Base-by-base conservation (phyloP, 2,888 invertebrate genomes). In the Cephus pulcher region DNA sequence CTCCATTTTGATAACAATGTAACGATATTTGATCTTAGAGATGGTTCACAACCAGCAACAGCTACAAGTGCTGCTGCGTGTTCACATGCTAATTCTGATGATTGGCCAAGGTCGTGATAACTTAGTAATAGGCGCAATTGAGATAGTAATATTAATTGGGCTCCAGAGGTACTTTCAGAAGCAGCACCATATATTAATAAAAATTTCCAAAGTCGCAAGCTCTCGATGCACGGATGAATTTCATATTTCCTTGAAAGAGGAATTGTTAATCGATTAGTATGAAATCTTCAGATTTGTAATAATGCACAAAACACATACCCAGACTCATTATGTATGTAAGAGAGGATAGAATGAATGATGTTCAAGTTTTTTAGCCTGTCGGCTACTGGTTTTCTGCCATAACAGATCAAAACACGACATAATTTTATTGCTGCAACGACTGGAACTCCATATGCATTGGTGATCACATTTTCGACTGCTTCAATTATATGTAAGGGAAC, bases 371-470 rank as follows among this genome's bases (percentile, higher is more conserved):
- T 79, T 23, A 90, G 81, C 82, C 82, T 87, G 12, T 86, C 84
- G 83, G 86, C 83, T 75, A 89, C 80, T 82, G 89, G 85, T 81
- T 80, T 88, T 73, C 88, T 89, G 86, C 84, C 85, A 82, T 90
- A 84, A 83, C 86, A 93, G 37, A 95, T 93, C 40, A 98, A 89
- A 76, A 97, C 92, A 85, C 97, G 93, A 68, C 97, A 91, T 6
- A 98, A 92, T 89, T 96, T 96, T 32, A 98, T 88, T 12, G 96
- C 96, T 76, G 94, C 93, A 76, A 94, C 90, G 80, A 96, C 92
- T 4, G 97, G 96, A 83, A 94, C 93, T 9, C 95, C 94, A 89
- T 96, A 95, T 76, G 92, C 93, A 88, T 89, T 92, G 80, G 88
- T 87, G 69, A 93, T 92, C 81, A 90, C 88, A 86, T 93, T 92